Evolutionary conservation across 92 coral and sea anemone species (phyloP), one percentile per base, ranked within the genome.

Genomic region (Porites rus): DNA sequence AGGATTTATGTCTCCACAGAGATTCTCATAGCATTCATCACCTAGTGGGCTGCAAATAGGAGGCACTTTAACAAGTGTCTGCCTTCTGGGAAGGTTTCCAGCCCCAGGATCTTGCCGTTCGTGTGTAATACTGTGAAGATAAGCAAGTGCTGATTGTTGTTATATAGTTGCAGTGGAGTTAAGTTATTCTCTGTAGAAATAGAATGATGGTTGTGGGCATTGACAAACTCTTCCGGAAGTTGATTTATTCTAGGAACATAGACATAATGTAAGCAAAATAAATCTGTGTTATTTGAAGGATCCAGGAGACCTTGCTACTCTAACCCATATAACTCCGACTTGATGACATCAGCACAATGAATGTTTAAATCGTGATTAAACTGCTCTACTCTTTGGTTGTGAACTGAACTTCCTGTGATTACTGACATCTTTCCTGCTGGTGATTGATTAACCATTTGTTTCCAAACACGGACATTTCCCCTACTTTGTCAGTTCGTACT

Each of bases 341-440:
- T 79, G 24, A 79, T 72, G 14, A 80, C 86, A 74, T 86, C 86
- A 50, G 84, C 78, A 73, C 80, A 63, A 52, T 88, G 83, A 61
- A 59, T 84, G 50, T 82, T 90, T 80, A 87, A 59, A 28, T 87
- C 91, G 16, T 88, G 53, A 63, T 90, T 90, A 86, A 80, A 78
- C 75, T 78, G 69, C 75, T 91, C 93, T 43, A 81, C 74, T 72
- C 91, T 82, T 76, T 90, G 90, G 87, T 91, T 86, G 83, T 91
- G 93, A 75, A 90, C 93, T 18, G 93, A 90, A 54, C 91, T 91
- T 67, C 93, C 93, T 65, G 77, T 83, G 43, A 90, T 81, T 11
- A 59, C 90, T 62, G 93, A 77, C 81, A 51, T 62, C 61, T 74
- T 69, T 71, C 59, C 68, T 72, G 84, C 85, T 64, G 76, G 72